Base-by-base conservation (phyloP, 2,888 invertebrate genomes). In the Ormyrus nitidulus region DNA sequence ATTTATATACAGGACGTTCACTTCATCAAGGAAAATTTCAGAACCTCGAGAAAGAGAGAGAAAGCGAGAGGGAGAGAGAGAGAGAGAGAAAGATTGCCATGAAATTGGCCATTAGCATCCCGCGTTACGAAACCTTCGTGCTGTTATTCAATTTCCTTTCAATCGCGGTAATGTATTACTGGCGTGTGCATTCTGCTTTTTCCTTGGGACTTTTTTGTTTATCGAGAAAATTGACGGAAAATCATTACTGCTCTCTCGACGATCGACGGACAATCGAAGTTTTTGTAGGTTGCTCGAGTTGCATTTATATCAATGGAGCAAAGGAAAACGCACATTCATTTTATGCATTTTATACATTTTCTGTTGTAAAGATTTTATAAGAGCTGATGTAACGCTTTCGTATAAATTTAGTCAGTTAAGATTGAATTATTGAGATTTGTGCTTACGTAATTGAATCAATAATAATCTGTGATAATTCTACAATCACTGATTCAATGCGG, bases 261-360 rank as follows among this genome's bases (percentile, higher is more conserved):
- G 19, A 19, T 19, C 19, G 0, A 8, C 46, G 34, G 54, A 69
- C 56, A 58, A 13, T 58, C 69, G 48, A 69, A 69, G 69, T 56
- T 69, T 56, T 58, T 48, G 69, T 48, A 69, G 48, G 8, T 13
- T 48, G 13, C 56, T 68, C 58, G 58, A 58, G 58, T 49, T 69
- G 69, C 69, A 69, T 69, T 58, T 69, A 58, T 44, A 56, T 13
- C 11, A 56, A 7, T 19, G 19, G 19, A 34, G n/a, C 19, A 53
- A 44, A 62, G 34, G 46, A 54, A 19, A 56, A 34, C 46, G 8
- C 44, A 68, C 44, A 68, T n/a, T 9, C 56, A 11, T 69, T 69
- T n/a, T 46, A 13, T 69, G 69, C 69, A 69, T 69, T 69, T 69
- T 54, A 64, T 64, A 73, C 64, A 10, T 73, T 62, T 70, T 46